Evolutionary conservation across 2,797 vertebrate genomes (phyloP).

Genomic region (Muscicapa comitata): DNA sequence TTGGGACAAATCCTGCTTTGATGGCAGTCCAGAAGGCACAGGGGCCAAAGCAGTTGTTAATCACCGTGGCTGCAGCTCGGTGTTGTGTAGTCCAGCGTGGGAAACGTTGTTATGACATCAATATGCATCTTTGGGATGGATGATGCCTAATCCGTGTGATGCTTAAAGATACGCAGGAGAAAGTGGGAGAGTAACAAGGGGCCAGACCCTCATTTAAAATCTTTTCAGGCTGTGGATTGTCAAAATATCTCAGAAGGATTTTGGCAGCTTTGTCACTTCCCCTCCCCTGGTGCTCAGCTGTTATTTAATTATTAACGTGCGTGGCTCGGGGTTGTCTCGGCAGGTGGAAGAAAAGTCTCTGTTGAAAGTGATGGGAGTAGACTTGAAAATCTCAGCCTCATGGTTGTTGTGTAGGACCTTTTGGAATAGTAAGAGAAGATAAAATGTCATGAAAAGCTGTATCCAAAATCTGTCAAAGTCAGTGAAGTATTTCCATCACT

Average conservation of each 20-base stretch:
- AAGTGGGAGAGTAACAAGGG: constrained; percentile 19
- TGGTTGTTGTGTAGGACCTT: neutral
- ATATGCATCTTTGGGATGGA: constrained; percentile 50
- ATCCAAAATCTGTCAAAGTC: neutral
- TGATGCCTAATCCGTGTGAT: neutral
- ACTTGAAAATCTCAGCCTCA: neutral
- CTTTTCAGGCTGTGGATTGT: constrained; percentile 54
- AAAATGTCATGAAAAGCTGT: neutral
- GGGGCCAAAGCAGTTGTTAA: constrained; percentile 38
- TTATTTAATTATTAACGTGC: constrained; percentile 61
- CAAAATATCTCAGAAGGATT: constrained; percentile 53
- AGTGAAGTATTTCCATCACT: neutral
- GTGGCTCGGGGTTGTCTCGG: neutral
- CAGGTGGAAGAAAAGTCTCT: constrained; percentile 31
- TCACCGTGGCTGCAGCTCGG: neutral
- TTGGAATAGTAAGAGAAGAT: neutral
- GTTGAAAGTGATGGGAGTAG: constrained; percentile 18
- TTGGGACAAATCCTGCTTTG: constrained; percentile 56
- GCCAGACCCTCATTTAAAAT: constrained; percentile 59
- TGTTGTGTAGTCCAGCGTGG: neutral
- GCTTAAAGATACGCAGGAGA: constrained; percentile 46
- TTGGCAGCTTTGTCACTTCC: constrained; percentile 63
- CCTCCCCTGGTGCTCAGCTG: constrained; percentile 40
- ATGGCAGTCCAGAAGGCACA: neutral
- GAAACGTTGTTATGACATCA: constrained; percentile 51